Evolutionary conservation across 1,140 invertebrate species (phyloP).

Genomic region (Dryas iulia): DNA sequence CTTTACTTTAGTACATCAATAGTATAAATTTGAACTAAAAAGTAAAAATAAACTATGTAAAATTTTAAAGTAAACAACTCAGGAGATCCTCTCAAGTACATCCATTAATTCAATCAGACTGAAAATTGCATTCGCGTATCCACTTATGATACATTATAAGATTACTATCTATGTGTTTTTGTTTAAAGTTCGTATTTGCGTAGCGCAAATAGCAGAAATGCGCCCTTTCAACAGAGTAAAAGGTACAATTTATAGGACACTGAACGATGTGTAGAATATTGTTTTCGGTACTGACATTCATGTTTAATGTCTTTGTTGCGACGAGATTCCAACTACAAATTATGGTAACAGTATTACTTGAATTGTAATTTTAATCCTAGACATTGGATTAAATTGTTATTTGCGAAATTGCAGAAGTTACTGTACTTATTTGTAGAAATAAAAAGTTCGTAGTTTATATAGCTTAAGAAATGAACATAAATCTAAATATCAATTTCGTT

Average conservation of each 20-base stretch:
- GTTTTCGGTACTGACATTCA: slow-evolving; percentile 67
- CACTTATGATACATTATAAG: not conserved
- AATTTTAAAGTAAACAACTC: slow-evolving; percentile 43
- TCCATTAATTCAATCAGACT: slow-evolving; percentile 62
- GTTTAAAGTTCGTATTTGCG: slow-evolving; percentile 34
- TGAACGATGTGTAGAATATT: slow-evolving; percentile 70
- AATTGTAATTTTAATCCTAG: slow-evolving; percentile 29
- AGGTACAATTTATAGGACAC: slow-evolving; percentile 61
- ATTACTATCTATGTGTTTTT: not conserved
- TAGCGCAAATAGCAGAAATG: not conserved
- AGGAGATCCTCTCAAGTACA: slow-evolving; percentile 42
- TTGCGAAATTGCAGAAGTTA: not conserved
- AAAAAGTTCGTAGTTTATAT: not conserved
- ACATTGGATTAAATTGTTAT: slow-evolving; percentile 3
- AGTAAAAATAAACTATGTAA: slow-evolving; percentile 20
- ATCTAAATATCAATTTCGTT: slow-evolving; percentile 3
- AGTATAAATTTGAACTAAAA: not conserved
- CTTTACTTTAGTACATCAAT: not conserved
- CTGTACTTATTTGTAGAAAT: not conserved
- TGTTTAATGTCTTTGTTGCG: slow-evolving; percentile 75
- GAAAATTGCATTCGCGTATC: slow-evolving; percentile 36
- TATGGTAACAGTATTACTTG: slow-evolving; percentile 50
- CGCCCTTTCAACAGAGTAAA: not conserved
- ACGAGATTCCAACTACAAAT: slow-evolving; percentile 52
- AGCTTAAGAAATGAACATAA: not conserved